These are phyloP conservation scores for Rallus crepitans DNA, from an alignment of 2,797 vertebrate species.

Conservation along the genomic window DNA sequence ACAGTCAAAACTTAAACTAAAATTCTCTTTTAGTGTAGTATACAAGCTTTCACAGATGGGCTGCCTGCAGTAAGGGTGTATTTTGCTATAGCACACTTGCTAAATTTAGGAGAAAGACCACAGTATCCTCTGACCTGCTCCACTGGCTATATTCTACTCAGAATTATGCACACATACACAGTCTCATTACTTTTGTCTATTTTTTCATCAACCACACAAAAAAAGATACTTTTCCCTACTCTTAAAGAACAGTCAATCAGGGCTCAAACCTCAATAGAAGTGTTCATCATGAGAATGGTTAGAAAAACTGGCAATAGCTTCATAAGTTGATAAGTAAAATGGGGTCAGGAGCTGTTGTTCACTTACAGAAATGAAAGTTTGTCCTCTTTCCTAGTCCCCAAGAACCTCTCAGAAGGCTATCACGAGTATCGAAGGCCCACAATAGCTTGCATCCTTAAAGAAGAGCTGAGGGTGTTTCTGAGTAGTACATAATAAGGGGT, in stretches of 20 bases:
- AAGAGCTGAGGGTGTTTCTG: not conserved
- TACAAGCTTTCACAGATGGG: not conserved
- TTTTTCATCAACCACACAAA: not conserved
- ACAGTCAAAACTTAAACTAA: not conserved
- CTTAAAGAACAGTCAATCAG: not conserved
- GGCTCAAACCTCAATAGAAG: not conserved
- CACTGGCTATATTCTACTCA: not conserved
- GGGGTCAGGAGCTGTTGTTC: conserved; percentile 37
- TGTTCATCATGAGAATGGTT: not conserved
- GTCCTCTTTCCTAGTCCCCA: conserved; percentile 41
- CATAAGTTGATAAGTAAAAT: conserved; percentile 26
- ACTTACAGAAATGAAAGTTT: conserved; percentile 15
- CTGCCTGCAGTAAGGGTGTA: not conserved
- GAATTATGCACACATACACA: not conserved
- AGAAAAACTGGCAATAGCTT: not conserved
- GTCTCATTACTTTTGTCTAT: not conserved
- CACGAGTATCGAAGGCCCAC: not conserved
- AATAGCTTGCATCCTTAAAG: not conserved
- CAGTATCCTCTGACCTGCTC: not conserved
- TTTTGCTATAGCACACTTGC: not conserved
- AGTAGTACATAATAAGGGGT: not conserved
- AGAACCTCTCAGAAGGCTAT: not conserved
- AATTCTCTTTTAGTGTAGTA: not conserved
- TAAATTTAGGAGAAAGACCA: not conserved
- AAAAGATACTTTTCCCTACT: not conserved